Evolutionary conservation across 2,797 vertebrate genomes (phyloP).

Genomic region (Basileuterus tristriatus): DNA sequence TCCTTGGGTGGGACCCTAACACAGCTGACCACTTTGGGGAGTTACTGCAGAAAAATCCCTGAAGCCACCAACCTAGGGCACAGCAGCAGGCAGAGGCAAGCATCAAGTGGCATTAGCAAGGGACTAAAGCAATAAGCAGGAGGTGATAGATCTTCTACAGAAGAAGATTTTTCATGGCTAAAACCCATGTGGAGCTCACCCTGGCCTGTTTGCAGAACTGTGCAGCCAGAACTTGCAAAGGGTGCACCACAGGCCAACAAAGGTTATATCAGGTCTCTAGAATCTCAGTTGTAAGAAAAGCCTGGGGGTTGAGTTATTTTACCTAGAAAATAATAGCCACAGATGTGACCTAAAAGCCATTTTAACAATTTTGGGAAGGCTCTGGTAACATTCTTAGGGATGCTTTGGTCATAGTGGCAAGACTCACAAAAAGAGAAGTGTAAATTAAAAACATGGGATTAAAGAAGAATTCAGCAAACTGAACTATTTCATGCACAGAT

Average conservation of each 20-base stretch:
- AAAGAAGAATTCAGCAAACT: background rate
- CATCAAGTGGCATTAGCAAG: background rate
- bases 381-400: background rate
- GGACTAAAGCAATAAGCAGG: background rate
- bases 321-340: conserved; percentile 4
- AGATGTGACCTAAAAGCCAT: background rate
- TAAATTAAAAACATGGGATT: background rate
- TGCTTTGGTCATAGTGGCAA: background rate
- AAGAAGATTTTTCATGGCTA: background rate
- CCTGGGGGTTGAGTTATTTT: background rate
- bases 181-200: background rate
- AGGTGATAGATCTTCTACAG: background rate
- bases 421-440: background rate
- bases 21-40: background rate
- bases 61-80: background rate
- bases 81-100: background rate
- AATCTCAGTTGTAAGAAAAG: conserved; percentile 22
- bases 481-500: background rate
- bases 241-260: background rate
- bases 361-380: conserved; percentile 23
- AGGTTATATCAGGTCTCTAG: background rate
- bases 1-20: background rate
- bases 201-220: background rate
- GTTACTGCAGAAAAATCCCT: conserved; percentile 19
- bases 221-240: background rate